Conservation (phyloP, 1,140 invertebrate genomes). For the Drosophila nigrodunni region DNA sequence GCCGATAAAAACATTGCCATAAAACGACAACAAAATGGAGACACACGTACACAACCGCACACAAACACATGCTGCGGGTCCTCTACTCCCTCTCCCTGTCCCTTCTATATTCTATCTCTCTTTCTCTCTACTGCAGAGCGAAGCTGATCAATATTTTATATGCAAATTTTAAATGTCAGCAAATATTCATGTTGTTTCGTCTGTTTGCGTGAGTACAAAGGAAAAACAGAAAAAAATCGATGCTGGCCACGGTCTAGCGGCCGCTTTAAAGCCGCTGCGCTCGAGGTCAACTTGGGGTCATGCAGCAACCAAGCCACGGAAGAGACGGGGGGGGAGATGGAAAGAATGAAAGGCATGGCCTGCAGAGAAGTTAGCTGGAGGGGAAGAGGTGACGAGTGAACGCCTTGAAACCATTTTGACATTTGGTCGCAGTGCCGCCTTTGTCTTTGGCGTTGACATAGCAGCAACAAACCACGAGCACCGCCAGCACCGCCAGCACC, state of each 20-base stretch:
- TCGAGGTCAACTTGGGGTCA: conserved; percentile 65
- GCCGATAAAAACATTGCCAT: conserved; percentile 41
- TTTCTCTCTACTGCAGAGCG: conserved; percentile 51
- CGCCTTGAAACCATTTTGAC: conserved; percentile 69
- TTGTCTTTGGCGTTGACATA: conserved; percentile 69
- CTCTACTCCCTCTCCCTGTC: conserved; percentile 1
- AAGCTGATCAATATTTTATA: conserved; percentile 77
- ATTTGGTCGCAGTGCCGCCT: conserved; percentile 67
- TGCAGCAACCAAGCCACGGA: conserved; percentile 25
- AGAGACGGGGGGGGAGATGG: not conserved
- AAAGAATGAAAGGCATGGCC: not conserved
- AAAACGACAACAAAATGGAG: conserved; percentile 7
- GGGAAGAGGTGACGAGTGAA: conserved; percentile 11
- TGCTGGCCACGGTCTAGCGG: conserved; percentile 42
- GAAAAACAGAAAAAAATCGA: conserved; percentile 55
- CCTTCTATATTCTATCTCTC: not conserved
- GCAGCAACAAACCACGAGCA: conserved; percentile 28
- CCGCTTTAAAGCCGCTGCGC: conserved; percentile 51
- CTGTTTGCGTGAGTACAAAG: conserved; percentile 38
- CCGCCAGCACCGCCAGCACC: not conserved
- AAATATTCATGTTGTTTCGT: conserved; percentile 42
- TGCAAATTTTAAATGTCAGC: conserved; percentile 66
- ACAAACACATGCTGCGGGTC: conserved; percentile 47
- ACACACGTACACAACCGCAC: conserved; percentile 26
- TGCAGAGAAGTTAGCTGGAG: too few species aligned